Conservation (phyloP, 2,888 invertebrate species). For the Pardosa pseudoannulata region DNA sequence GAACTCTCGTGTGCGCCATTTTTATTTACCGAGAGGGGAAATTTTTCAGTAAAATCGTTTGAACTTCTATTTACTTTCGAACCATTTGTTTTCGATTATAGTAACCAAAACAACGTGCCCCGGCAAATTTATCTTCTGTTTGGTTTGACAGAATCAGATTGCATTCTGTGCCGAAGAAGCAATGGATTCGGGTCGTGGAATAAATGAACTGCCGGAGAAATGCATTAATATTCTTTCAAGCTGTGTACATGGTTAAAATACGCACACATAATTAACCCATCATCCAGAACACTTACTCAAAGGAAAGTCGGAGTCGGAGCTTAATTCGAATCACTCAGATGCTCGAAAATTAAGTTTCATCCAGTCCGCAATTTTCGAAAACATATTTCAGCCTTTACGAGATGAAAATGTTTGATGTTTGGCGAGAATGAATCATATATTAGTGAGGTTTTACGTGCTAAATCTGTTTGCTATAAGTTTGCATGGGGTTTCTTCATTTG, state of each 20-base stretch:
- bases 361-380: no score
- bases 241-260: neutral
- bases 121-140: neutral
- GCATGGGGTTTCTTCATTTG: no score
- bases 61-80: neutral
- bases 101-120: neutral
- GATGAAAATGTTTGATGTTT: no score
- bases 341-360: no score
- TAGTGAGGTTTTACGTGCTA: no score
- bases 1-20: neutral
- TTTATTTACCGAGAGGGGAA: neutral
- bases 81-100: slow-evolving; percentile 8
- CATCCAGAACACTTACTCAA: no score
- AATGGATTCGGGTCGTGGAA: neutral
- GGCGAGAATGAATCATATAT: no score
- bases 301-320: no score
- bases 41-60: neutral
- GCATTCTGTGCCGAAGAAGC: neutral
- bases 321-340: no score
- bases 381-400: no score
- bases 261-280: neutral
- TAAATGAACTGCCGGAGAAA: neutral
- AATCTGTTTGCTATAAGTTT: no score
- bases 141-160: neutral
- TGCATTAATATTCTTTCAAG: slow-evolving; percentile 6